Percentiles rank a stretch among this genome's conserved stretches.
Evolutionary conservation across 2,888 invertebrate species (phyloP).

Genomic region (Drosophila hamatofila): DNA sequence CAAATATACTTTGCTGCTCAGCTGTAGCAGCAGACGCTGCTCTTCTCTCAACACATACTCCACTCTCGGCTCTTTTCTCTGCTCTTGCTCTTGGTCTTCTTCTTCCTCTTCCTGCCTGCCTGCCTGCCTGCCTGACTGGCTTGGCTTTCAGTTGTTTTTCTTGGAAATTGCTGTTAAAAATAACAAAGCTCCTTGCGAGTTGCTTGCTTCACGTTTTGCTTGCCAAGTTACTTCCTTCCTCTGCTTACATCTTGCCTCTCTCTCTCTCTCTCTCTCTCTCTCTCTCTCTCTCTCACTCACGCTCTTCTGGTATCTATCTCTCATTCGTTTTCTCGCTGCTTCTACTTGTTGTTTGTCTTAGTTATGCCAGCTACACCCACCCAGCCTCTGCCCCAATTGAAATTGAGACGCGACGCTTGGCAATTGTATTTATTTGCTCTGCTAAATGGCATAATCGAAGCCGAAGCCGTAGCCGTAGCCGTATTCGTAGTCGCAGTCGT

Average conservation of each 20-base stretch:
- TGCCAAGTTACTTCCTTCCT: conserved; percentile 73
- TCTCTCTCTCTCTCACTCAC: too few relatives aligned
- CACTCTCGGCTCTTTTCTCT: neutral
- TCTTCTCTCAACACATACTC: conserved; percentile 10
- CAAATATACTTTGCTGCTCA: conserved; percentile 74
- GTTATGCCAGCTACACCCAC: conserved; percentile 51
- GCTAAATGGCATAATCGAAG: conserved; percentile 79
- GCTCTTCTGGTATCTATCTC: neutral
- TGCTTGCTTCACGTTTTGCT: conserved; percentile 58
- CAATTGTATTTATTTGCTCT: conserved; percentile 79
- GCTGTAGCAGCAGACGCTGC: conserved; percentile 53
- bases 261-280: neutral
- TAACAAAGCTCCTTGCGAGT: conserved; percentile 74
- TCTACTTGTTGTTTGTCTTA: conserved; percentile 68
- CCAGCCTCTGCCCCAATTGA: conserved; percentile 46
- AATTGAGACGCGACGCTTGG: conserved; percentile 70
- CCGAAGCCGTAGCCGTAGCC: neutral
- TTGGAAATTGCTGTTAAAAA: conserved; percentile 81
- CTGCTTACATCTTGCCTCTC: neutral
- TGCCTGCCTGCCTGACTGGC: neutral
- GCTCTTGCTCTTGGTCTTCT: neutral
- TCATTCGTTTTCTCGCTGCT: conserved; percentile 16
- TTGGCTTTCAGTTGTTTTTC: conserved; percentile 74
- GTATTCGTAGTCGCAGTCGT: neutral
- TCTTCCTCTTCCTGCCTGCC: neutral